phyloP scores from a whole-genome alignment of 2,888 invertebrate genomes.

The Acrobasis repandana region DNA sequence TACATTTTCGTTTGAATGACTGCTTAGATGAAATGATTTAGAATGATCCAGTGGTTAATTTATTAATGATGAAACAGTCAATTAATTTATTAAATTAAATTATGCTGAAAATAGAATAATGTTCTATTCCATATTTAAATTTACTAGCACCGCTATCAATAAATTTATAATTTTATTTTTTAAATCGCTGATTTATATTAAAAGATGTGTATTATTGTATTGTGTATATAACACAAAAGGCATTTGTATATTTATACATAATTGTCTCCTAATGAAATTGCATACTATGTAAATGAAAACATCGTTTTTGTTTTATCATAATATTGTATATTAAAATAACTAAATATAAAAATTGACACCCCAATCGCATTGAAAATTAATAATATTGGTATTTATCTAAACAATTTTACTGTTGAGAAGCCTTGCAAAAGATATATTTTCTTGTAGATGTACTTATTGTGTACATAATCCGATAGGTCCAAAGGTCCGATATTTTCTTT shows the following conservation, averaged over 20 bases:
- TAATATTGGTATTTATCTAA: not conserved
- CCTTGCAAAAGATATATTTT: not conserved
- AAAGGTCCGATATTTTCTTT: too few relatives aligned
- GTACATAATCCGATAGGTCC: too few relatives aligned
- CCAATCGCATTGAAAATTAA: not conserved
- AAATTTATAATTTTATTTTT: not conserved
- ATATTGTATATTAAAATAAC: not conserved
- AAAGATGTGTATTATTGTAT: too few relatives aligned
- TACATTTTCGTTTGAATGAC: constrained; percentile 16
- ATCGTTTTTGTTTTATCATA: not conserved
- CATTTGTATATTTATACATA: not conserved
- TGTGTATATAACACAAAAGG: not conserved
- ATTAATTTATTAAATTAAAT: constrained; percentile 48
- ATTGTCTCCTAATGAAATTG: not conserved
- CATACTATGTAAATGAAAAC: too few relatives aligned
- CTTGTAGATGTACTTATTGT: too few relatives aligned
- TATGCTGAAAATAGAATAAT: constrained; percentile 7
- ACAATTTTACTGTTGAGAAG: not conserved
- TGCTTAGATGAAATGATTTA: constrained; percentile 19
- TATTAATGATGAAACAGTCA: constrained; percentile 42
- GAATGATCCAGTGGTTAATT: constrained; percentile 26
- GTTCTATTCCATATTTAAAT: constrained; percentile 3
- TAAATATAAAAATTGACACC: not conserved
- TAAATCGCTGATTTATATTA: not conserved
- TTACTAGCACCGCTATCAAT: not conserved